These are phyloP conservation scores for Myathropa florea DNA, from an alignment of 2,888 invertebrate genomes.

Conservation along the genomic window DNA sequence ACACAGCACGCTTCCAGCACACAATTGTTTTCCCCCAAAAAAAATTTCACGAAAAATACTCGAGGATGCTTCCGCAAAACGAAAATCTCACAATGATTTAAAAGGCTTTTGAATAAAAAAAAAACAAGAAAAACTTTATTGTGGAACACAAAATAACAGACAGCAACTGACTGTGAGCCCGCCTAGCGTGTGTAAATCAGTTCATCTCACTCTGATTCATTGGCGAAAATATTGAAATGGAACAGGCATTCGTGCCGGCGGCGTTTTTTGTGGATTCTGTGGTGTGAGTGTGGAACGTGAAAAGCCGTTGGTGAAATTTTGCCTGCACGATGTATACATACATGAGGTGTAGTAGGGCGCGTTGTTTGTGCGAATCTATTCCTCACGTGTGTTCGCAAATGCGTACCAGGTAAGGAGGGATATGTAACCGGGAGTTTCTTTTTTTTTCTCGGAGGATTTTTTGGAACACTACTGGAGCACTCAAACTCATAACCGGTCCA, in stretches of 20 bases:
- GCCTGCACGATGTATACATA: neutral
- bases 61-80: neutral
- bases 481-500: too few species aligned
- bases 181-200: conserved; percentile 27
- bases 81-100: conserved; percentile 9
- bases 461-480: too few species aligned
- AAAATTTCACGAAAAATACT: conserved; percentile 4
- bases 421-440: neutral
- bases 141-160: conserved; percentile 60
- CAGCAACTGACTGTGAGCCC: conserved; percentile 46
- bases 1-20: neutral
- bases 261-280: conserved; percentile 43
- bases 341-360: neutral
- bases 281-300: conserved; percentile 38
- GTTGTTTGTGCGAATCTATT: neutral
- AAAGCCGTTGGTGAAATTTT: conserved; percentile 9
- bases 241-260: conserved; percentile 40
- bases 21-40: neutral
- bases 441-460: too few species aligned
- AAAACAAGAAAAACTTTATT: conserved; percentile 44
- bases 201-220: conserved; percentile 36
- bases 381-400: neutral
- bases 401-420: neutral
- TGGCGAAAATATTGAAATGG: neutral
- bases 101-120: conserved; percentile 31